phyloP scores from a whole-genome alignment of 2,888 invertebrate genomes.

The Ichneumon xanthorius region DNA sequence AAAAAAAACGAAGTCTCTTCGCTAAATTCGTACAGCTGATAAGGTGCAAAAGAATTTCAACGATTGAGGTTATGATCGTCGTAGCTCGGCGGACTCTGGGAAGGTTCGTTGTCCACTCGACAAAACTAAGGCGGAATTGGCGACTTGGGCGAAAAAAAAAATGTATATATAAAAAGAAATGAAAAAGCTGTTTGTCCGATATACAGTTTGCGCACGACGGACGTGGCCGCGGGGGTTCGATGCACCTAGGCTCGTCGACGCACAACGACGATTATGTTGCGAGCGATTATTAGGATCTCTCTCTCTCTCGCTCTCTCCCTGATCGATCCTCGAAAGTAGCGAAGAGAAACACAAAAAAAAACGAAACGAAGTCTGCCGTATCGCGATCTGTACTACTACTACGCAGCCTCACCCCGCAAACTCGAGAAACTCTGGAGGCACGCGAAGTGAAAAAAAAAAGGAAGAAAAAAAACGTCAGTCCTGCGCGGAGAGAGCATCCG shows the following conservation, averaged over 20 bases:
- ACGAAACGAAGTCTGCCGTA: slow-evolving; percentile 8
- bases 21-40: not conserved
- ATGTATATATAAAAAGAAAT: not conserved
- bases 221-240: slow-evolving; percentile 52
- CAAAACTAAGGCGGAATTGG: not conserved
- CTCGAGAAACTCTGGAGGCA: slow-evolving; percentile 40
- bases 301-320: slow-evolving; percentile 3
- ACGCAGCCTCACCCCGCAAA: slow-evolving; percentile 70
- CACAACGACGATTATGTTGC: slow-evolving; percentile 29
- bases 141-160: not conserved
- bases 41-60: not conserved
- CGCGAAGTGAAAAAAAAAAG: slow-evolving; percentile 18
- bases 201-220: slow-evolving; percentile 6
- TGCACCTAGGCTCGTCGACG: slow-evolving; percentile 40
- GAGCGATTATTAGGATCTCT: slow-evolving; percentile 28
- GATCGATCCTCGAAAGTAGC: slow-evolving; percentile 36
- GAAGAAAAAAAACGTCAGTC: slow-evolving; percentile 61
- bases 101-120: not conserved
- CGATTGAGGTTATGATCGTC: slow-evolving; percentile 22
- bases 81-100: not conserved
- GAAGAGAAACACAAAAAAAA: slow-evolving; percentile 10
- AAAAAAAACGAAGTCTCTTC: not conserved
- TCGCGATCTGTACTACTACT: slow-evolving; percentile 19
- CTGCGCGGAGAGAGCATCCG: slow-evolving; percentile 56
- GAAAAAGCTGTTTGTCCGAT: slow-evolving; percentile 12